These are phyloP conservation scores for Sitta carolinensis DNA, from an alignment of 2,797 vertebrate genomes.

Conservation along the genomic window DNA sequence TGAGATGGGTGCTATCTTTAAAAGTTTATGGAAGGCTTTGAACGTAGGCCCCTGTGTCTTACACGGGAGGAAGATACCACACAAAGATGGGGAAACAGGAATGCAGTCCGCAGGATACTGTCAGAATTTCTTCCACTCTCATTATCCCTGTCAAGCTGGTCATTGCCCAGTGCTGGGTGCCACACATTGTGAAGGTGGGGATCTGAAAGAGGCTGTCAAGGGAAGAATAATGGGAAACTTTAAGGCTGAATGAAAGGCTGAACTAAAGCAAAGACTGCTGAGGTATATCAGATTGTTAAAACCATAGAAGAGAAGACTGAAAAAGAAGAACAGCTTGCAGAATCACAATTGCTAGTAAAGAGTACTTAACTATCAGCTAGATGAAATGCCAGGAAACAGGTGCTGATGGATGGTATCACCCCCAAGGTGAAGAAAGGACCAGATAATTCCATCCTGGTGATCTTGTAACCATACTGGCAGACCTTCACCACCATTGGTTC, in stretches of 20 bases:
- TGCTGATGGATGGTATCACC: not conserved
- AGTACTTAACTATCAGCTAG: not conserved
- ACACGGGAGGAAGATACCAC: not conserved
- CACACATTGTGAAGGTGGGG: fast-evolving
- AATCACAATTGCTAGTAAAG: not conserved
- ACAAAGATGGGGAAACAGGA: not conserved
- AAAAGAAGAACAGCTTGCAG: not conserved
- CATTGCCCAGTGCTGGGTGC: not conserved
- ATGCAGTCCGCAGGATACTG: not conserved
- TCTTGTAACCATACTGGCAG: not conserved
- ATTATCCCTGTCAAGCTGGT: not conserved
- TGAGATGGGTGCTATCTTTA: not conserved
- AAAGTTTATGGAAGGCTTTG: not conserved
- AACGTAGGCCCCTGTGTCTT: not conserved
- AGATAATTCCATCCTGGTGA: not conserved
- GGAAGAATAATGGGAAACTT: not conserved
- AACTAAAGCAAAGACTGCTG: not conserved
- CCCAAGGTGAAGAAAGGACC: not conserved
- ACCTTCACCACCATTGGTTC: not conserved
- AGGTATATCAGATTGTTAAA: not conserved
- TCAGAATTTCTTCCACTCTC: not conserved
- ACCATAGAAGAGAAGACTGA: not conserved
- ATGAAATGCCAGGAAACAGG: not conserved
- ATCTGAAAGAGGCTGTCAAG: not conserved
- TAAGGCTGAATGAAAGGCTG: not conserved